phyloP scores from a whole-genome alignment of 2,888 invertebrate species.

The Xylophagus ater region DNA sequence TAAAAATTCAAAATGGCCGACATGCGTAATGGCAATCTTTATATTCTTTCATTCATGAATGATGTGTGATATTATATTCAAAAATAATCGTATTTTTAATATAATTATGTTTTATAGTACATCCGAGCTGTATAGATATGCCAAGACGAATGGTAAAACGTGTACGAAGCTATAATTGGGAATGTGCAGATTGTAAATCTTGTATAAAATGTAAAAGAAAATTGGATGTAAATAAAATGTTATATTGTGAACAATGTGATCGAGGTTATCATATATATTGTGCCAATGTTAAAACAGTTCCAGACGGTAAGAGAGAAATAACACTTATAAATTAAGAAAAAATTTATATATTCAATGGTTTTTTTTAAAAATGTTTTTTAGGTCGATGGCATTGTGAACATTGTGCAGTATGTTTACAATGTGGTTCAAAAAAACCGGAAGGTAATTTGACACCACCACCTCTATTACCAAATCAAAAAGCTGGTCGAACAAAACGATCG shows the following conservation, averaged over 20 bases:
- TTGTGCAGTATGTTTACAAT: conserved; percentile 59
- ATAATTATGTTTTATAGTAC: conserved; percentile 44
- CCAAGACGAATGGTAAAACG: conserved; percentile 70
- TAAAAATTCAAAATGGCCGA: too few species aligned
- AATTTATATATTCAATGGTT: too few species aligned
- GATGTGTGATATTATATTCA: too few species aligned
- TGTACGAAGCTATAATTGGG: conserved; percentile 81
- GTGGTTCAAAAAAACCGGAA: conserved; percentile 45
- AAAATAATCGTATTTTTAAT: conserved; percentile 1
- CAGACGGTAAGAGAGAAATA: conserved; percentile 62
- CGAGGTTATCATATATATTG: conserved; percentile 90
- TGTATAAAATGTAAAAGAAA: conserved; percentile 75
- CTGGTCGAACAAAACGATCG: conserved; percentile 31
- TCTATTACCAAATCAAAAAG: conserved; percentile 37
- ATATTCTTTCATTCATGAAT: too few species aligned
- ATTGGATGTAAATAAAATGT: conserved; percentile 80
- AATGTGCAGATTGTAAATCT: conserved; percentile 86
- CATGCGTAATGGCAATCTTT: too few species aligned
- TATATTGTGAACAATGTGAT: conserved; percentile 91
- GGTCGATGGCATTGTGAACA: conserved; percentile 80
- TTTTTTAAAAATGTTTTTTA: conserved; percentile 22
- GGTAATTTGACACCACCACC: conserved; percentile 28
- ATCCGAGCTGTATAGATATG: conserved; percentile 81
- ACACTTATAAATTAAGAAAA: too few species aligned
- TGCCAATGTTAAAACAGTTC: conserved; percentile 67